phyloP scores from a whole-genome alignment of 2,113 vertebrate genomes.

The Lontra canadensis region DNA sequence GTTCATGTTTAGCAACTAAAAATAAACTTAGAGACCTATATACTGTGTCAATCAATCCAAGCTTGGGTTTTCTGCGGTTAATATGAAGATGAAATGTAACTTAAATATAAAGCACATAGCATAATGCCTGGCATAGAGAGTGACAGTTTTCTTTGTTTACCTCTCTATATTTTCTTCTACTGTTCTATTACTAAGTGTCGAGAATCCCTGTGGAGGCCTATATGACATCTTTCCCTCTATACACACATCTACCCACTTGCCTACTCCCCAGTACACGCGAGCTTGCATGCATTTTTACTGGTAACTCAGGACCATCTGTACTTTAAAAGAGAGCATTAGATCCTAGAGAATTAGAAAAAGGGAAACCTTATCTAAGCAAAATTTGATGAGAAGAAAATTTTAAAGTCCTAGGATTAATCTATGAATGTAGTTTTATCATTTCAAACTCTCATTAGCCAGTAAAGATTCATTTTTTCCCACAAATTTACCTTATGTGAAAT shows the following conservation, averaged over 20 bases:
- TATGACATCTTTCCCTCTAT: neutral
- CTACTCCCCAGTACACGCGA: neutral
- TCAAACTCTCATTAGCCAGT: neutral
- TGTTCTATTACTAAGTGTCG: neutral
- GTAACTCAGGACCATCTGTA: neutral
- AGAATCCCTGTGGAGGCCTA: neutral
- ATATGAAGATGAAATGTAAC: neutral
- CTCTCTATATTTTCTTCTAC: neutral
- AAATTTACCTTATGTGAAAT: neutral
- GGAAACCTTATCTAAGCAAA: neutral
- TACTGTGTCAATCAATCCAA: neutral
- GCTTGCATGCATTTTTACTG: neutral
- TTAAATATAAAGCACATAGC: neutral
- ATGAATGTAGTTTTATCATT: neutral
- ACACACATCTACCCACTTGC: neutral
- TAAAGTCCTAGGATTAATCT: neutral
- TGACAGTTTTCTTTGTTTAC: neutral
- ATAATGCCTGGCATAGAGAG: neutral
- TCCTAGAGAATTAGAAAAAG: neutral
- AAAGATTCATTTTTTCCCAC: neutral
- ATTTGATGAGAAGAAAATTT: neutral
- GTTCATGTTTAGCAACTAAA: slow-evolving; percentile 3
- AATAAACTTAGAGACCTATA: neutral
- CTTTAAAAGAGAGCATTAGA: neutral
- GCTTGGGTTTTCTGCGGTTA: neutral